Base-by-base conservation (phyloP, 2,797 vertebrate genomes). In the Meriones psammophilus region DNA sequence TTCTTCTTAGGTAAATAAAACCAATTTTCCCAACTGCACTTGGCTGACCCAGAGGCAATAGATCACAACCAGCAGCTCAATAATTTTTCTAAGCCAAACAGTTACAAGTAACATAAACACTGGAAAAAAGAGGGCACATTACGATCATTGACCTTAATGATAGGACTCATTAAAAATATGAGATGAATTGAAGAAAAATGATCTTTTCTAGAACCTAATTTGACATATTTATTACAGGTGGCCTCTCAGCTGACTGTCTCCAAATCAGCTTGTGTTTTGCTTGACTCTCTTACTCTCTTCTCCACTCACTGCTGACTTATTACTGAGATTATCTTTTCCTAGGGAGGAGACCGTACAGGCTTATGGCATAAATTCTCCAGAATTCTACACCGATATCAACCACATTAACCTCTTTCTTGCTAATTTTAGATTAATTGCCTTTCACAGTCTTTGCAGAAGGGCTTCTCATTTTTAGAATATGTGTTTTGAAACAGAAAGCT, bases 361-460 rank as follows among this genome's bases (percentile, higher is more conserved):
- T 69, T 76, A 64, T 0, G 15, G 30, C 9, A 90, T 88, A 71
- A 88, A 83, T 79, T 58, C 42, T 95, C 58, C 64, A 83, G 33
- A 90, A 88, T 88, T 80, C 93, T 90, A 91, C 4, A 87, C 78
- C 66, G 12, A 92, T 92, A 80, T 96, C 13, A 39, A 88, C 54
- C 71, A 46, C 14, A 0, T 92, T 77, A 79, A 69, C 46, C 56
- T 83, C 60, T 42, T 62, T 94, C 81, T 94, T 79, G 33, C 69
- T 97, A 96, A 81, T 94, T 94, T 96, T 88, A 88, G 73, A 93
- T 50, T 62, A 56, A 86, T 88, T 94, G 50, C 42, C 62, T 77
- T 92, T 94, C 88, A 83, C 24, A 93, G 64, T 12, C 60, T 92
- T 90, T 96, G 68, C 18, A 50, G 81, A 85, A 93, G 71, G 22